These are phyloP conservation scores for Champsocephalus gunnari DNA, from an alignment of 2,797 vertebrate genomes.

Conservation along the genomic window DNA sequence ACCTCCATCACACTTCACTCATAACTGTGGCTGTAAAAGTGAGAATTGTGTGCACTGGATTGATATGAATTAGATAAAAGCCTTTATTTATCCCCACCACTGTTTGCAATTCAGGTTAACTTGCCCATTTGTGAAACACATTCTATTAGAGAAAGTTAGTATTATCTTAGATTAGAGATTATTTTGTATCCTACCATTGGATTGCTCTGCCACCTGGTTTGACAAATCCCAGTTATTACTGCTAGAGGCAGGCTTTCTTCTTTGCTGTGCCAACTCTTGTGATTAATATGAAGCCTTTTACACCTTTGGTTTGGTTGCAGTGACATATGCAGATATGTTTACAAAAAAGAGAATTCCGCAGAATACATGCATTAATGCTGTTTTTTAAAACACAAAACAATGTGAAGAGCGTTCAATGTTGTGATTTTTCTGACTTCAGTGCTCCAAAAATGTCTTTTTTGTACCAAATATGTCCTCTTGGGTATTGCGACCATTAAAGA, in stretches of 20 bases:
- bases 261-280: background rate
- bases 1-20: background rate
- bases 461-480: background rate
- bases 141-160: slow-evolving; percentile 27
- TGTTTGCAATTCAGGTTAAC: slow-evolving; percentile 11
- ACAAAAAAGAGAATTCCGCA: slow-evolving; percentile 9
- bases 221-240: slow-evolving; percentile 35
- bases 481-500: slow-evolving; percentile 7
- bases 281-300: slow-evolving; percentile 9
- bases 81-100: background rate
- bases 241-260: background rate
- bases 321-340: background rate
- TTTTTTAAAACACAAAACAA: slow-evolving; percentile 1
- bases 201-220: slow-evolving; percentile 26
- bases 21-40: background rate
- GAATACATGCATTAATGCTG: background rate
- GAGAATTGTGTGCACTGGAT: background rate
- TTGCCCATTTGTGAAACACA: slow-evolving; percentile 27
- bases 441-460: slow-evolving; percentile 28
- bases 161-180: slow-evolving; percentile 9
- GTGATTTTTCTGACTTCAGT: slow-evolving; percentile 27
- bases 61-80: background rate
- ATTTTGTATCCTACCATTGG: background rate
- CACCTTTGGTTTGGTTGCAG: slow-evolving; percentile 10
- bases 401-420: slow-evolving; percentile 14